Conservation (phyloP, 2,113 vertebrate species). For the Malurus alboscapulatus region DNA sequence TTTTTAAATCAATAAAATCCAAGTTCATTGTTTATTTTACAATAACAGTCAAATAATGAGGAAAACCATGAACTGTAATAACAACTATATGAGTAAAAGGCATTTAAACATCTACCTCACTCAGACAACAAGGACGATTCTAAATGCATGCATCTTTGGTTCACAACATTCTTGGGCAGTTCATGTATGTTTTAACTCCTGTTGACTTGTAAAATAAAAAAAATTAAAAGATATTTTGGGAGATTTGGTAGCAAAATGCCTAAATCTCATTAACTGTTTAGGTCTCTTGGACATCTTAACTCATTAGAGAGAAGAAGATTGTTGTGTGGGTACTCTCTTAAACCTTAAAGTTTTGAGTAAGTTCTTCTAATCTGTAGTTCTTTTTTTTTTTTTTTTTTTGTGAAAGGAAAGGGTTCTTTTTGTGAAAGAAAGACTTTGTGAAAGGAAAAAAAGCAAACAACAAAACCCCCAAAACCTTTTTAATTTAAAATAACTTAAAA, state of each 20-base stretch:
- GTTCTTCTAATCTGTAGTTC: not conserved
- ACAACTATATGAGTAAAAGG: not conserved
- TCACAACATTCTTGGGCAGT: not conserved
- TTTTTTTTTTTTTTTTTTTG: not conserved
- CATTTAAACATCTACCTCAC: not conserved
- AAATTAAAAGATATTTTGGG: not conserved
- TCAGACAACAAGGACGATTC: not conserved
- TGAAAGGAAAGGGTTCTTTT: no score
- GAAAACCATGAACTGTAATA: not conserved
- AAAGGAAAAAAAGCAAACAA: not conserved
- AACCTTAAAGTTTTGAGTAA: not conserved
- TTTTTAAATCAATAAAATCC: not conserved
- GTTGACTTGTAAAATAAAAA: not conserved
- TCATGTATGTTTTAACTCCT: not conserved
- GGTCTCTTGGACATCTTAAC: not conserved
- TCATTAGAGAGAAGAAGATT: not conserved
- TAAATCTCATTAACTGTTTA: not conserved
- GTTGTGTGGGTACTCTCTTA: not conserved
- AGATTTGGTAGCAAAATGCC: not conserved
- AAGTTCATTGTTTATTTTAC: not conserved
- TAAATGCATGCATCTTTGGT: fast-evolving
- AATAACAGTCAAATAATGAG: not conserved
- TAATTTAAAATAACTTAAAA: not conserved
- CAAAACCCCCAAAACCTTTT: not conserved
- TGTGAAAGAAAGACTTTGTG: not conserved